Percentiles rank a stretch among this genome's conserved stretches.
These are phyloP conservation scores for Altica lythri DNA, from an alignment of 2,888 invertebrate genomes.

Conservation along the genomic window DNA sequence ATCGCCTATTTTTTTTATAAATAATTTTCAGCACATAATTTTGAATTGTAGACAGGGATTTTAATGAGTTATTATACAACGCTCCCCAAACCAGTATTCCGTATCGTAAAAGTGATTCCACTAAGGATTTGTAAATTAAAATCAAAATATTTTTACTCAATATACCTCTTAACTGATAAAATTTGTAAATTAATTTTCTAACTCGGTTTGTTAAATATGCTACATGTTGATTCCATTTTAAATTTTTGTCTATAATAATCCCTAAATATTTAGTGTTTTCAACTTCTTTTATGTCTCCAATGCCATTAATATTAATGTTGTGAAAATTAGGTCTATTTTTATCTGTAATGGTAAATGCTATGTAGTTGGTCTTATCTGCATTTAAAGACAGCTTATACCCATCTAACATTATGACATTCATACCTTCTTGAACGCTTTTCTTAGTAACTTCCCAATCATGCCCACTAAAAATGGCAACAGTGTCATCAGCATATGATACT, in stretches of 20 bases:
- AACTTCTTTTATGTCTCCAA: constrained; percentile 16
- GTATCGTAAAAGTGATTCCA: too few species aligned
- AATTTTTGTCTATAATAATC: constrained; percentile 11
- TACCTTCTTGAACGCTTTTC: constrained; percentile 13
- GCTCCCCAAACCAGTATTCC: too few species aligned
- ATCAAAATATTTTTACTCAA: too few species aligned
- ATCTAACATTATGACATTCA: constrained; percentile 14
- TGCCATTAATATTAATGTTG: constrained; percentile 10
- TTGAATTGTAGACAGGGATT: too few species aligned
- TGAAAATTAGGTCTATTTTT: neutral
- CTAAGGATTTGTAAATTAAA: too few species aligned
- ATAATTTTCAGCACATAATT: too few species aligned
- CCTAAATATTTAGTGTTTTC: constrained; percentile 8
- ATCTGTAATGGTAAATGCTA: constrained; percentile 1
- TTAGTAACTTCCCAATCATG: constrained; percentile 13
- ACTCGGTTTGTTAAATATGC: too few species aligned
- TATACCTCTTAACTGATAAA: constrained; percentile 2
- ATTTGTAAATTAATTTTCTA: constrained; percentile 13
- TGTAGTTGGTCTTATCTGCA: neutral
- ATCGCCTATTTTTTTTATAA: too few species aligned
- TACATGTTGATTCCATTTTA: constrained; percentile 10
- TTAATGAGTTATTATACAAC: too few species aligned
- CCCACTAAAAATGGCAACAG: constrained; percentile 15
- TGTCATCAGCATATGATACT: constrained; percentile 16
- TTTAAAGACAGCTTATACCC: too few species aligned